Base-by-base conservation (phyloP, 2,888 invertebrate species). In the Zeuzera pyrina region DNA sequence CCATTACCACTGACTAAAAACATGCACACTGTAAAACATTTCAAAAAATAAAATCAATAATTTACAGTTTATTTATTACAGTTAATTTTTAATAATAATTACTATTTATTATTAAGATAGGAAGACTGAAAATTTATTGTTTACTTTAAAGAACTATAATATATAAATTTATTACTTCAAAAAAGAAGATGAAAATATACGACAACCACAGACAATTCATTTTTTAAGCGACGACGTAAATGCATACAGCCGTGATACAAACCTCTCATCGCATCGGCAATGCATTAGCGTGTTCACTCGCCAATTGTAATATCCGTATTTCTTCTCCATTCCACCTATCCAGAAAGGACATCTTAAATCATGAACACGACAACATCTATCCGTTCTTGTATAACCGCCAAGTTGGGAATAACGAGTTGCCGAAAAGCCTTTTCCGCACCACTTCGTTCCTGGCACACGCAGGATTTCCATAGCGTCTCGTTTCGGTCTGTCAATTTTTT, bases 251-350 rank as follows among this genome's bases (percentile, higher is more conserved):
- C 40, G 13, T 21, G 25, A 31, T 39, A 62, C 88, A 73, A 85
- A 94, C 94, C 93, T 90, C 79, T 93, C 91, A 69, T 97, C 97
- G 66, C 97, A 97, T 46, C 90, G 88, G 78, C 97, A 97, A 58
- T 96, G 95, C 87, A 94, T 95, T 43, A 96, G 84, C 11, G 95
- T 96, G 57, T 93, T 94, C 41, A 95, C 88, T 16, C 95, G 86
- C 89, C 92, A 95, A 71, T 97, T 97, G 84, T 93, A 94, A 21
- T 94, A 74, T 23, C 93, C 92, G 57, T 91, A 96, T 56, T 92
- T 93, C 51, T 88, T 89, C 58, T 92, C 89, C 85, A 95, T 90
- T 1, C 90, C 93, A 1, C 90, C 88, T 46, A 97, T 95, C 85
- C 89, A 92, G 64, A 90, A 87, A 0, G 93, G 93, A 68, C 97